phyloP scores from a whole-genome alignment of 2,113 vertebrate genomes.

The Corydoras maculifer region DNA sequence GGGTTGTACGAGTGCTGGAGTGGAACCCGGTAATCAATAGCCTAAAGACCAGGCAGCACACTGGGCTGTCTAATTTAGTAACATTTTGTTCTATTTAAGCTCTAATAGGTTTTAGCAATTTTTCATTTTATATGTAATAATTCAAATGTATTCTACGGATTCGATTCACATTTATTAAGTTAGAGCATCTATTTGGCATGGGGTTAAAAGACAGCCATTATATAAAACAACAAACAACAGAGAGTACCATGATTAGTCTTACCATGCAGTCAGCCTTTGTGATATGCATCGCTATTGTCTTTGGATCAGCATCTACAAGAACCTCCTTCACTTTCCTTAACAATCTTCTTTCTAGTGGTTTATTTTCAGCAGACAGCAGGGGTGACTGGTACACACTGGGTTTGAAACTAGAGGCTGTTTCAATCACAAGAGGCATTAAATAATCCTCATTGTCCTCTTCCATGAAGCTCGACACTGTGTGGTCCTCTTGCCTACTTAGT shows the following conservation, averaged over 20 bases:
- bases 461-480: neutral
- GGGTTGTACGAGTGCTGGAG: too few species aligned
- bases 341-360: constrained; percentile 80
- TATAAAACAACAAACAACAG: neutral
- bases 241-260: constrained; percentile 26
- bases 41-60: too few species aligned
- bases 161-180: too few species aligned
- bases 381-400: constrained; percentile 71
- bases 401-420: constrained; percentile 77
- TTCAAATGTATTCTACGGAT: too few species aligned
- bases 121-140: too few species aligned
- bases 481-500: constrained; percentile 55
- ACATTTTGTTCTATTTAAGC: too few species aligned
- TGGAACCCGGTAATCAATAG: too few species aligned
- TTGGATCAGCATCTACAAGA: constrained; percentile 75
- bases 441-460: constrained; percentile 43
- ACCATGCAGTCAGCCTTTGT: constrained; percentile 91
- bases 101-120: too few species aligned
- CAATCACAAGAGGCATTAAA: constrained; percentile 64
- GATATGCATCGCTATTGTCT: constrained; percentile 79
- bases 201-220: too few species aligned
- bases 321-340: constrained; percentile 87
- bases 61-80: too few species aligned
- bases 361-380: constrained; percentile 81
- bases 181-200: too few species aligned